Conservation (phyloP, 2,888 invertebrate genomes). For the Phalera bucephala region DNA sequence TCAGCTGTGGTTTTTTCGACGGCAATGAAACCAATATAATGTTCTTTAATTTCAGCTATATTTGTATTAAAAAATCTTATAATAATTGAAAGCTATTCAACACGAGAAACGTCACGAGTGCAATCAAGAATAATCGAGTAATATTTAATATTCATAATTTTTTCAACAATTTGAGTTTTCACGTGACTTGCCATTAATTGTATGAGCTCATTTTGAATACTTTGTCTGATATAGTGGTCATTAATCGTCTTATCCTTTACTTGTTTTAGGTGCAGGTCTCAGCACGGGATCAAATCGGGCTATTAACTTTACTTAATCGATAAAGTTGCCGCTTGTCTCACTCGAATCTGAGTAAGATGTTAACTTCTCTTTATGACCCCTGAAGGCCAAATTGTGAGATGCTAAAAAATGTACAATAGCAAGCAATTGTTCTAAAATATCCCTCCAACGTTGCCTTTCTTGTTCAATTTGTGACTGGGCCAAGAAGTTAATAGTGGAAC, state of each 20-base stretch:
- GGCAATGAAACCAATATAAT: background rate
- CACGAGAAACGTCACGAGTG: slow-evolving; percentile 15
- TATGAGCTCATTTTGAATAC: slow-evolving; percentile 22
- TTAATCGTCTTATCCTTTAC: slow-evolving; percentile 13
- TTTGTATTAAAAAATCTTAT: slow-evolving; percentile 19
- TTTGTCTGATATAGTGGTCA: slow-evolving; percentile 18
- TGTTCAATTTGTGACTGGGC: slow-evolving; percentile 9
- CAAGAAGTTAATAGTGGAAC: slow-evolving; percentile 4
- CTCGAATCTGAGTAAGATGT: slow-evolving; percentile 7
- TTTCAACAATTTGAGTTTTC: background rate
- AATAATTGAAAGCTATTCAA: slow-evolving; percentile 17
- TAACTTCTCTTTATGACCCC: slow-evolving; percentile 9
- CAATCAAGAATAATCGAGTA: slow-evolving; percentile 14
- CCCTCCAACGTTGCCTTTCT: slow-evolving; percentile 9
- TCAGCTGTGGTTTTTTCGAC: slow-evolving; percentile 14
- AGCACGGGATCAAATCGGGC: slow-evolving; percentile 12
- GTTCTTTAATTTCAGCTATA: slow-evolving; percentile 14
- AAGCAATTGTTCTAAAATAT: slow-evolving; percentile 7
- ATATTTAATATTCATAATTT: slow-evolving; percentile 1
- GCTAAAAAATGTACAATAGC: slow-evolving; percentile 13
- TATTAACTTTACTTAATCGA: slow-evolving; percentile 8
- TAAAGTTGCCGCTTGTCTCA: slow-evolving; percentile 10
- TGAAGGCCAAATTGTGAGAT: slow-evolving; percentile 13
- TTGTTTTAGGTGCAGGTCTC: slow-evolving; percentile 10
- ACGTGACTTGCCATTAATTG: slow-evolving; percentile 13